These are phyloP conservation scores for Bombus confusus DNA, from an alignment of 1,140 invertebrate species.

Conservation along the genomic window DNA sequence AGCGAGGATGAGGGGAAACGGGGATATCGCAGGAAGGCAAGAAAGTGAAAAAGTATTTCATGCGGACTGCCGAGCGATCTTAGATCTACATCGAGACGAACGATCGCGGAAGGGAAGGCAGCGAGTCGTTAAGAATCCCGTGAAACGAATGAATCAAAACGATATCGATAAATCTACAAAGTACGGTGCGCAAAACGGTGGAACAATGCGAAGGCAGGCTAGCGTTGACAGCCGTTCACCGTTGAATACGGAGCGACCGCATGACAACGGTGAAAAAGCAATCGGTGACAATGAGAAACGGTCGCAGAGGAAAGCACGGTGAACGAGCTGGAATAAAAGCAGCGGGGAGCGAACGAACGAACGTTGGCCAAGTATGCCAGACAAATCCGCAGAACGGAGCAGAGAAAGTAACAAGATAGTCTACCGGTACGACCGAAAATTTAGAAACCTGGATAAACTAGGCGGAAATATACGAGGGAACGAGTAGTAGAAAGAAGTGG, in stretches of 20 bases:
- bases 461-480: neutral
- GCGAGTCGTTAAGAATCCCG: neutral
- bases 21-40: constrained; percentile 8
- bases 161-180: neutral
- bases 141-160: constrained; percentile 2
- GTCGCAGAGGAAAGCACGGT: neutral
- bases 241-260: neutral
- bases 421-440: constrained; percentile 7
- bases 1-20: neutral
- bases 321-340: constrained; percentile 9
- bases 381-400: too few relatives aligned
- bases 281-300: constrained; percentile 31
- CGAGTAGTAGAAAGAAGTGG: constrained; percentile 30
- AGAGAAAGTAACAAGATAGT: constrained; percentile 14
- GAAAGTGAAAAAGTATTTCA: constrained; percentile 7
- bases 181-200: neutral
- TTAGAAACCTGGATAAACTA: constrained; percentile 24
- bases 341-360: neutral
- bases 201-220: constrained; percentile 42
- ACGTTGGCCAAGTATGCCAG: too few relatives aligned
- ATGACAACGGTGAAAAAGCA: neutral
- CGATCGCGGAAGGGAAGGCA: neutral
- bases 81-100: neutral
- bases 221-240: neutral
- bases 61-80: neutral